phyloP scores from a whole-genome alignment of 2,113 vertebrate species.

The Tor tambroides region DNA sequence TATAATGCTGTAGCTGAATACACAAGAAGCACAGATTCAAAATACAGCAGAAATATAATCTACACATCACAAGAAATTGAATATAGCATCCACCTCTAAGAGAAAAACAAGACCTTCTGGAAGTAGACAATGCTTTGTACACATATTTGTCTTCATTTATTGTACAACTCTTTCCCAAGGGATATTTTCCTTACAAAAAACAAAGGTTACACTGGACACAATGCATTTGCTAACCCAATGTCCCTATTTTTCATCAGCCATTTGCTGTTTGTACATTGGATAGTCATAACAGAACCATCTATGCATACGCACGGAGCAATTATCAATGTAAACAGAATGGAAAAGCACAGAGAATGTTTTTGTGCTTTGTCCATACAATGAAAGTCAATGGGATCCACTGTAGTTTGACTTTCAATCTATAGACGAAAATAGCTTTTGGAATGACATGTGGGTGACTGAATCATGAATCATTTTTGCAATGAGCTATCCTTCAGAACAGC shows the following conservation, averaged over 20 bases:
- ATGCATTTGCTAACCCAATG: neutral
- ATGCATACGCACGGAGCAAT: constrained; percentile 43
- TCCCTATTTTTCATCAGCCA: neutral
- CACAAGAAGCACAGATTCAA: neutral
- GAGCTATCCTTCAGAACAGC: neutral
- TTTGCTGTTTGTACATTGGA: constrained; percentile 11
- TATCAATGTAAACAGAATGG: constrained; percentile 43
- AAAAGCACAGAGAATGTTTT: constrained; percentile 5
- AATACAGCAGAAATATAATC: neutral
- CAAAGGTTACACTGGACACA: neutral
- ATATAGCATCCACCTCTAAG: neutral
- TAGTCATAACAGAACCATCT: neutral
- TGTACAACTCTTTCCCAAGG: neutral
- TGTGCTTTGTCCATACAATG: neutral
- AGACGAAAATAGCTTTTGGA: neutral
- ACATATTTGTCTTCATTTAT: constrained; percentile 24
- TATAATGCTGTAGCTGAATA: neutral
- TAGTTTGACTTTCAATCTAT: neutral
- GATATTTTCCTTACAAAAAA: neutral
- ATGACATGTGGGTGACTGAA: neutral
- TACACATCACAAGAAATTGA: neutral
- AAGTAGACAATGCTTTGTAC: constrained; percentile 10
- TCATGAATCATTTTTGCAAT: neutral
- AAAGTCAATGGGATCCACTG: neutral
- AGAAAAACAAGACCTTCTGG: neutral